A percentile compares a stretch with the other conserved stretches of the same genome.
Evolutionary conservation across 2,797 vertebrate genomes (phyloP).

Genomic region (Paramormyrops hopkinsi): DNA sequence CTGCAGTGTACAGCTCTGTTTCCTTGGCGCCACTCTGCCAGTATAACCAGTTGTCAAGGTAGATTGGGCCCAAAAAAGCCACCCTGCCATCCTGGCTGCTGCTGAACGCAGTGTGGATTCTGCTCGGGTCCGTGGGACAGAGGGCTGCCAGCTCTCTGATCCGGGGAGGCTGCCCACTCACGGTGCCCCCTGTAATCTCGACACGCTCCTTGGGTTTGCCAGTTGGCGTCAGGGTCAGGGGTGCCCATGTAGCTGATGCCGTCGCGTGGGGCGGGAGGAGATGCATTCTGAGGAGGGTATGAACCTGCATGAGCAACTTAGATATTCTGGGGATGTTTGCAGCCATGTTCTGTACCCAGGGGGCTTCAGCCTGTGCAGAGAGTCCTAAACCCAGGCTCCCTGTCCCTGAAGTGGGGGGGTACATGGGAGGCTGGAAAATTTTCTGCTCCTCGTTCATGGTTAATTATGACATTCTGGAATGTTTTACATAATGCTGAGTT

Average conservation of each 20-base stretch:
- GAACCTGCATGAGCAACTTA: not conserved
- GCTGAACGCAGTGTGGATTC: not conserved
- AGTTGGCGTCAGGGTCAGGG: not conserved
- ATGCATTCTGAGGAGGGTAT: not conserved
- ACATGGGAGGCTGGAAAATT: not conserved
- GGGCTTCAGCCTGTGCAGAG: not conserved
- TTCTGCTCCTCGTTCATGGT: not conserved
- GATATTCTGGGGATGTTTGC: not conserved
- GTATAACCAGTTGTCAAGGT: conserved; percentile 17
- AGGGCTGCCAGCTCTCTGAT: not conserved
- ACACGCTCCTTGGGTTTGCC: not conserved
- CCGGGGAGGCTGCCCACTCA: not conserved
- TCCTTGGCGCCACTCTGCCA: too few relatives aligned
- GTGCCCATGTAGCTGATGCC: not conserved
- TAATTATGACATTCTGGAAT: not conserved
- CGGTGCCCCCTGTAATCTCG: not conserved
- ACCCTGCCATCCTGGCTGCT: not conserved
- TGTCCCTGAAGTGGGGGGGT: not conserved
- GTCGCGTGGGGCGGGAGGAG: not conserved
- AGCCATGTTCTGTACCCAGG: not conserved
- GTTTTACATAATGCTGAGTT: not conserved
- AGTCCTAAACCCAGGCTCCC: not conserved
- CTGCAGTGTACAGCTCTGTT: not conserved
- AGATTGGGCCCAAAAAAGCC: conserved; percentile 24
- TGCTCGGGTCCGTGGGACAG: not conserved